phyloP scores from a whole-genome alignment of 2,888 invertebrate genomes.

The Rhodophaea formosa region DNA sequence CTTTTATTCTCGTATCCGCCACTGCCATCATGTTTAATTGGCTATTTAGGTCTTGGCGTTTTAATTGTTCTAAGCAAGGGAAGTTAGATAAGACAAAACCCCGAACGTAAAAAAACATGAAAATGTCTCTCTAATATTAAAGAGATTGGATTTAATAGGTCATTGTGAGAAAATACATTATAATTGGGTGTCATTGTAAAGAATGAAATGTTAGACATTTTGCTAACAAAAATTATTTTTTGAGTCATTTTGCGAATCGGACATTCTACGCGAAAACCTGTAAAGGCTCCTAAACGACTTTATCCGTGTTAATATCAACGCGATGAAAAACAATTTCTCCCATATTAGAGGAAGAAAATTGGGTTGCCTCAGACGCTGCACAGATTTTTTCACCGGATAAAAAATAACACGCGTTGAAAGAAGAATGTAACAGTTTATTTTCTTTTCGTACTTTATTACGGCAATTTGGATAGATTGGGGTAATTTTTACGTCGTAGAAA shows the following conservation, averaged over 20 bases:
- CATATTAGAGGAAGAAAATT: slow-evolving; percentile 48
- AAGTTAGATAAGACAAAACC: too few species aligned
- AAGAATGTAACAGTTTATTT: slow-evolving; percentile 29
- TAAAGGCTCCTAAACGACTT: slow-evolving; percentile 33
- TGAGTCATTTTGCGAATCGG: not conserved
- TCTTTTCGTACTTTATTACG: slow-evolving; percentile 27
- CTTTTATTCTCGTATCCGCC: too few species aligned
- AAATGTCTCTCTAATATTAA: too few species aligned
- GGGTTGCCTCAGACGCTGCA: slow-evolving; percentile 33
- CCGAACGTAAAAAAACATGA: too few species aligned
- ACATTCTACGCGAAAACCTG: slow-evolving; percentile 11
- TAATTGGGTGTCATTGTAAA: too few species aligned
- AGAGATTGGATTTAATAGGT: too few species aligned
- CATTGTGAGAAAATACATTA: too few species aligned
- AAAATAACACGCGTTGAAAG: slow-evolving; percentile 32
- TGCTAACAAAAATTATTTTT: too few species aligned
- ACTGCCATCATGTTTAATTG: too few species aligned
- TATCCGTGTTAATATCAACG: slow-evolving; percentile 43
- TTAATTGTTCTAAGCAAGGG: too few species aligned
- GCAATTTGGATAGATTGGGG: slow-evolving; percentile 21
- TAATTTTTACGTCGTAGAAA: slow-evolving; percentile 16
- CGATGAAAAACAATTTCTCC: slow-evolving; percentile 52
- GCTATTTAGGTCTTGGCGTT: too few species aligned
- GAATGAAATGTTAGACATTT: too few species aligned
- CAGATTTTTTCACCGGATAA: slow-evolving; percentile 32